A percentile compares a stretch with the other conserved stretches of the same genome.
Evolutionary conservation across 1,140 invertebrate species (phyloP).

Genomic region (Ceratoteleas bidentatus): DNA sequence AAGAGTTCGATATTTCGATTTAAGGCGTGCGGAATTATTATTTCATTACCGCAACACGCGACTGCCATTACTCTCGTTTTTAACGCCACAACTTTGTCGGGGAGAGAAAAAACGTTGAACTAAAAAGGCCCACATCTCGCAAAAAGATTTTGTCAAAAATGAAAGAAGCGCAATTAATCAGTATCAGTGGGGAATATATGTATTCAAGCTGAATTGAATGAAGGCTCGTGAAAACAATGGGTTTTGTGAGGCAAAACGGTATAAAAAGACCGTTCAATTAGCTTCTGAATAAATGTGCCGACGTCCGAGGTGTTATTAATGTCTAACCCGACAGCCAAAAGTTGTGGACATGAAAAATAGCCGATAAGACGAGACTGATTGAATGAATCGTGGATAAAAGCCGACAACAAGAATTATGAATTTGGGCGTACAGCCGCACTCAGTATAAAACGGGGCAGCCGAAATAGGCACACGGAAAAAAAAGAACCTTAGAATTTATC

Average conservation of each 20-base stretch:
- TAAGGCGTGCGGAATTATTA: conserved; percentile 19
- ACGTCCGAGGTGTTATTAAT: conserved; percentile 25
- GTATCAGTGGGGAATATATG: conserved; percentile 17
- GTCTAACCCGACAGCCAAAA: conserved; percentile 3
- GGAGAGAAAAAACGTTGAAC: background rate
- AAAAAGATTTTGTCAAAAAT: conserved; percentile 22
- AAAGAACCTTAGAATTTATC: too few relatives aligned
- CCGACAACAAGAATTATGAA: too few relatives aligned
- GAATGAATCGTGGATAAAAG: background rate
- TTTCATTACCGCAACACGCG: conserved; percentile 29
- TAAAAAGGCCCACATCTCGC: too few relatives aligned
- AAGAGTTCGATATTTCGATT: conserved; percentile 27
- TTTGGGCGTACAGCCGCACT: too few relatives aligned
- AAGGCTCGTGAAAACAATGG: conserved; percentile 18
- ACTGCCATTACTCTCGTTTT: conserved; percentile 12
- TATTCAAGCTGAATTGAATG: conserved; percentile 12
- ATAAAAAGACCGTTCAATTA: conserved; percentile 27
- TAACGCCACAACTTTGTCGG: conserved; percentile 5
- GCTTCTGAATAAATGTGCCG: conserved; percentile 15
- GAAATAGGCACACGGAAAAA: too few relatives aligned
- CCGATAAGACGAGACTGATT: conserved; percentile 36
- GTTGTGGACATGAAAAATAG: conserved; percentile 25
- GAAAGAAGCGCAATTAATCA: conserved; percentile 32
- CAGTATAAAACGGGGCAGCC: too few relatives aligned
- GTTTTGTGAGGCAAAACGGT: conserved; percentile 5